Evolutionary conservation across 2,888 invertebrate genomes (phyloP), one percentile per base, ranked within the genome.

Genomic region (Gymnocheta viridis): DNA sequence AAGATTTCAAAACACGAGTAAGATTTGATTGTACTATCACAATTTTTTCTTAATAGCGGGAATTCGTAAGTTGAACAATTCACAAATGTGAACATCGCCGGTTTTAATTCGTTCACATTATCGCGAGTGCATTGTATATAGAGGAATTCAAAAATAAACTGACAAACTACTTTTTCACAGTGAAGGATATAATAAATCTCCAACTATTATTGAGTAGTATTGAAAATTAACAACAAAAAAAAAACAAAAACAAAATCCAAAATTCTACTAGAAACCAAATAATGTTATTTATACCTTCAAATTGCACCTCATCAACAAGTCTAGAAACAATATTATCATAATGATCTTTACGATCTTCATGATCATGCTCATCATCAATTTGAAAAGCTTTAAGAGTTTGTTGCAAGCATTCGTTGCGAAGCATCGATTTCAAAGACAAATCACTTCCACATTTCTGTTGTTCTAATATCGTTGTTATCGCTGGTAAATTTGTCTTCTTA

Each of bases 261-360:
- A 72, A 49, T 19, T 66, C 24, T 22, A 73, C 44, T n/a, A 22
- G 38, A 66, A 73, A 32, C 4, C 51, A 10, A 66, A 24, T 38
- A 27, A 54, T 12, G 6, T n/a, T n/a, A n/a, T 56, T 41, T 64
- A 77, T 84, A 84, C 84, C 84, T 84, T 81, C 14, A 44, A 41
- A 56, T 64, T 64, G 29, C 29, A 17, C 7, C 14, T 44, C 70
- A 62, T 58, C 9, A 51, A 19, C 5, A 47, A 14, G 4, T 22
- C 9, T 10, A 12, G 67, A 24, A 38, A 47, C 14, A 74, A 27
- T 10, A 74, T 56, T 70, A 35, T 54, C 69, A 64, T 19, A 3
- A 60, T 24, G 29, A 47, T 54, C 4, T 32, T 70, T 24, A 14
- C 17, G 24, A 70, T 78, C 44, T 22, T 47, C n/a, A 29, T 56